Base-by-base conservation (phyloP, 2,797 vertebrate species). In the Sebastes diploproa region DNA sequence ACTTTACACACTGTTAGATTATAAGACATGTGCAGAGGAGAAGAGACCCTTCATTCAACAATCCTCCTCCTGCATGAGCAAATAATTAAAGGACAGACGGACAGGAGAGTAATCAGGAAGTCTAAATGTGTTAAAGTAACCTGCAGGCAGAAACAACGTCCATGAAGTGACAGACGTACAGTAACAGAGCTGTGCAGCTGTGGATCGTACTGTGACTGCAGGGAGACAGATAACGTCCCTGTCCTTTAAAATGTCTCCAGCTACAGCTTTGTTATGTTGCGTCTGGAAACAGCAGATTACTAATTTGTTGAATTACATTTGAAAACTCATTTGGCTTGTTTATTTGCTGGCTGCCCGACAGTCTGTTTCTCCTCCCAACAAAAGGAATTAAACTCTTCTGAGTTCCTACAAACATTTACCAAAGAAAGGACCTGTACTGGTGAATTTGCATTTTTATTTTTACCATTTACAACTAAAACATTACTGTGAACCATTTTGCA, bases 241-340 rank as follows among this genome's bases (percentile, higher is more conserved):
- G 56, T 30, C 36, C 52, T 63, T 46, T 67, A 5, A 63, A 63
- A 58, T 1, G 5, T 30, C n/a, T 52, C 52, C 9, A 72, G 38
- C 38, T 42, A 42, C 38, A 25, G 25, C 27, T 38, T 36, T 8
- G 6, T 63, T 16, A 1, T 18, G 68, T 25, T 27, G 62, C 72
- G 14, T 50, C 75, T 34, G 76, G 54, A 71, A 54, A 42, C 23
- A n/a, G 75, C 59, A 66, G 55, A 75, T 62, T 78, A 54, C 60
- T 81, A 16, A 68, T 56, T 29, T 54, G 32, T 29, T 13, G 20
- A 80, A 62, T 32, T 64, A 6, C 10, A 65, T 42, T 25, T 36
- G 32, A 6, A 69, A 59, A 20, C 25, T 62, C 1, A 27, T 75
- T 72, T 63, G 30, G 56, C 65, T 55, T 27, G 42, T 74, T 74